Conservation (phyloP, 2,888 invertebrate genomes). For the Agrilus cyanescens region DNA sequence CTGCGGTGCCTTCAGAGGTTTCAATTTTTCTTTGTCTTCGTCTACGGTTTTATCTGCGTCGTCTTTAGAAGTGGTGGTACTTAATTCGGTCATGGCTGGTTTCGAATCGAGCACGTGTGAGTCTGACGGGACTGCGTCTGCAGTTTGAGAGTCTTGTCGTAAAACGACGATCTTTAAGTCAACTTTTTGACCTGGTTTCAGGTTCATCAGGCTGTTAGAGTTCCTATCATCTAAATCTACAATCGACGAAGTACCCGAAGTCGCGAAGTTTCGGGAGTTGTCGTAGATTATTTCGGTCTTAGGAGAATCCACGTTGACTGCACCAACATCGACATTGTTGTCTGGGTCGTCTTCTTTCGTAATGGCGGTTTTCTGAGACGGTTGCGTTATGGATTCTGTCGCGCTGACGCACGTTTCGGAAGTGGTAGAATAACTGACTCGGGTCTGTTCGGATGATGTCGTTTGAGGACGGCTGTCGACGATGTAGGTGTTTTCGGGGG, state of each 20-base stretch:
- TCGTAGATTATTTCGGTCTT: not conserved
- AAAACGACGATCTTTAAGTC: constrained; percentile 30
- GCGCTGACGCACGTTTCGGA: constrained; percentile 21
- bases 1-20: constrained; percentile 35
- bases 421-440: constrained; percentile 21
- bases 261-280: not conserved
- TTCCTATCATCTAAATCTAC: constrained; percentile 7
- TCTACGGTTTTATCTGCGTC: constrained; percentile 9
- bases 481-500: constrained; percentile 41
- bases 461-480: constrained; percentile 19
- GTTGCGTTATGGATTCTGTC: constrained; percentile 16
- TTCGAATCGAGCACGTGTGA: constrained; percentile 4
- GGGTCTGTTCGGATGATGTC: constrained; percentile 17
- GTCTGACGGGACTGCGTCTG: constrained; percentile 5
- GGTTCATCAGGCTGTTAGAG: constrained; percentile 1
- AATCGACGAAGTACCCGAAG: not conserved
- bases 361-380: constrained; percentile 20
- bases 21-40: constrained; percentile 12
- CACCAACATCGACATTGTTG: not conserved
- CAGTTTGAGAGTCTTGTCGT: constrained; percentile 12
- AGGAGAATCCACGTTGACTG: not conserved
- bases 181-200: constrained; percentile 26
- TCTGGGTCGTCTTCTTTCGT: not conserved
- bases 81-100: constrained; percentile 3
- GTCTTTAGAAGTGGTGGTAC: not conserved